Base-by-base conservation (phyloP, 1,140 invertebrate species). In the Musca domestica region DNA sequence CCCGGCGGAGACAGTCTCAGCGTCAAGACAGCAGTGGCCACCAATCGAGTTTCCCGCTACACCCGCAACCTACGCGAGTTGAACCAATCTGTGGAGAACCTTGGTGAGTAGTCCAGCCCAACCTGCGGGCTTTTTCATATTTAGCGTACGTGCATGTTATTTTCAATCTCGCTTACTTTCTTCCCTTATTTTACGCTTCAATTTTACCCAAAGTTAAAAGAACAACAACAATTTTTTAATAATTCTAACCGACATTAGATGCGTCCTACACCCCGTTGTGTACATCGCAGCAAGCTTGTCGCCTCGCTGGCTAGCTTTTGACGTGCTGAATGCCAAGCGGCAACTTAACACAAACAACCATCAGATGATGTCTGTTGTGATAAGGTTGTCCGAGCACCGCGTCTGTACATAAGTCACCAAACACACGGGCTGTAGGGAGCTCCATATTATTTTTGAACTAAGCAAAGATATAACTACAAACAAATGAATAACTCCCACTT, bases 21-120 rank as follows among this genome's bases (percentile, higher is more conserved):
- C 6, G 69, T 81, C 83, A 86, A 83, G 76, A 77, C 75, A 83
- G 74, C 74, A 82, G 34, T 76, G 76, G 67, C 74, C 73, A 6
- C 71, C 73, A 71, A 74, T 34, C 27, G 83, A 71, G 74, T 64
- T 7, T 52, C 84, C 77, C 73, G 78, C 47, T 81, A 86, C 47
- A 74, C 83, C 1, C 84, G 86, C 73, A 86, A 86, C 74, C 87
- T 89, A 71, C 84, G 87, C 71, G 89, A 90, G 75, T 86, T 90
- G 75, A 90, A 90, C 81, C 85, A 88, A 70, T 90, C 88, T 68
- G 85, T 87, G 47, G 89, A 91, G 81, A 90, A 90, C 82, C 83
- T 90, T 82, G 89, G 89, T 90, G 83, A 87, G 84, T 81, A 17
- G 51, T 58, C 10, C 7, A 47, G 14, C 25, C 23, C 30, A 12